A percentile compares a stretch with the other conserved stretches of the same genome.
Evolutionary conservation across 2,888 invertebrate species (phyloP).

Genomic region (Campoplex capitator): DNA sequence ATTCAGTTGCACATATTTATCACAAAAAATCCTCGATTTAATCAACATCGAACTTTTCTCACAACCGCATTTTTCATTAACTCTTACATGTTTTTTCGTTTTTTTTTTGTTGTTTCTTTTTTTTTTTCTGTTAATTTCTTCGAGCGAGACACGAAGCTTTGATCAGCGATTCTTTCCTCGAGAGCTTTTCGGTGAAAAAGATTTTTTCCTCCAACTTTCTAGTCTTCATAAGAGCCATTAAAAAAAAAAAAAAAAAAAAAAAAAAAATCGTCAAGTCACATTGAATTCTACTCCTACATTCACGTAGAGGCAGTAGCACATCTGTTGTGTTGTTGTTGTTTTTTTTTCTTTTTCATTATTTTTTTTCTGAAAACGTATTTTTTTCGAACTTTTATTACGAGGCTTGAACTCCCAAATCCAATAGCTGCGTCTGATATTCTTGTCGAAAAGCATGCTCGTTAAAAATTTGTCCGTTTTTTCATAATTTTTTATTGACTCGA

Average conservation of each 20-base stretch:
- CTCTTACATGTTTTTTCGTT: conserved; percentile 2
- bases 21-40: conserved; percentile 55
- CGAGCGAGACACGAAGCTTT: neutral
- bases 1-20: conserved; percentile 50
- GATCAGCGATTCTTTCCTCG: conserved; percentile 1
- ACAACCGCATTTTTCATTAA: conserved; percentile 44
- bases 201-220: neutral
- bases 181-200: conserved; percentile 36
- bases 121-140: neutral
- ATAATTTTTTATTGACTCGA: conserved; percentile 45
- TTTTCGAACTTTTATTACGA: conserved; percentile 45
- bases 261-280: conserved; percentile 68
- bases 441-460: conserved; percentile 5
- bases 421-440: conserved; percentile 33
- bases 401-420: conserved; percentile 52
- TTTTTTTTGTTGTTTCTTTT: neutral
- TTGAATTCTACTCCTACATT: conserved; percentile 76
- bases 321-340: conserved; percentile 68
- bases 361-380: conserved; percentile 18
- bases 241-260: neutral
- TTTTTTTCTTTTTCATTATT: conserved; percentile 68
- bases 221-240: conserved; percentile 15
- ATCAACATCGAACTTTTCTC: conserved; percentile 67
- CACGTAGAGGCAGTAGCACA: conserved; percentile 81
- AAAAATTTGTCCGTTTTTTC: conserved; percentile 13